These are phyloP conservation scores for Lucinisca nassula DNA, from an alignment of 2,888 invertebrate species.

Conservation along the genomic window DNA sequence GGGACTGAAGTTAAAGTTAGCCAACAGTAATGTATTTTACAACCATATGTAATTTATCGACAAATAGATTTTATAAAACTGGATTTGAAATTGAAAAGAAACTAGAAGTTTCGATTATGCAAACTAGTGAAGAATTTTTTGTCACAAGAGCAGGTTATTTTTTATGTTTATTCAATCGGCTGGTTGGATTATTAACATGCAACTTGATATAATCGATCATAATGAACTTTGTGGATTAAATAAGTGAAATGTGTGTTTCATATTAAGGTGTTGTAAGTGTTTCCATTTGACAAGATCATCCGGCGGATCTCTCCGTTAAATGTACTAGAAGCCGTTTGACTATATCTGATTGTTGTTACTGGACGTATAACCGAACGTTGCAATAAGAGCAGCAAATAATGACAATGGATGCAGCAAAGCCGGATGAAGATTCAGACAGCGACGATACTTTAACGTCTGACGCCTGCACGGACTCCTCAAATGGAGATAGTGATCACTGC, in stretches of 20 bases:
- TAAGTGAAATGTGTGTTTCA: background rate
- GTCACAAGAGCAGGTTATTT: background rate
- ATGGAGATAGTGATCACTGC: constrained; percentile 13
- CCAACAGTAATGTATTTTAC: constrained; percentile 6
- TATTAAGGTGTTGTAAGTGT: background rate
- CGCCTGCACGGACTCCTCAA: constrained; percentile 29
- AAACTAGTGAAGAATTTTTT: background rate
- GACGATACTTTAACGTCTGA: constrained; percentile 53
- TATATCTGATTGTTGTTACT: background rate
- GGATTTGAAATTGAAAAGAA: background rate
- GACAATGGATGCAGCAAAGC: background rate
- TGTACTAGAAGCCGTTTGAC: no score
- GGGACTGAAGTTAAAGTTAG: background rate
- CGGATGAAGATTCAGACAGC: constrained; percentile 47
- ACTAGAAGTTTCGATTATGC: background rate
- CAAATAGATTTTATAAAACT: background rate
- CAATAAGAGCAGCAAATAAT: background rate
- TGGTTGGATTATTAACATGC: background rate
- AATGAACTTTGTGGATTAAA: background rate
- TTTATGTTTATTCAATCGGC: background rate
- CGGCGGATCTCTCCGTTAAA: background rate
- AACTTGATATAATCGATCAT: background rate
- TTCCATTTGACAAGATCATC: background rate
- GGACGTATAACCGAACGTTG: background rate
- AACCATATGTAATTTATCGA: background rate